A percentile compares a stretch with the other conserved stretches of the same genome.
Conservation (phyloP, 2,888 invertebrate genomes). For the Scaptomyza cyrtandrae region DNA sequence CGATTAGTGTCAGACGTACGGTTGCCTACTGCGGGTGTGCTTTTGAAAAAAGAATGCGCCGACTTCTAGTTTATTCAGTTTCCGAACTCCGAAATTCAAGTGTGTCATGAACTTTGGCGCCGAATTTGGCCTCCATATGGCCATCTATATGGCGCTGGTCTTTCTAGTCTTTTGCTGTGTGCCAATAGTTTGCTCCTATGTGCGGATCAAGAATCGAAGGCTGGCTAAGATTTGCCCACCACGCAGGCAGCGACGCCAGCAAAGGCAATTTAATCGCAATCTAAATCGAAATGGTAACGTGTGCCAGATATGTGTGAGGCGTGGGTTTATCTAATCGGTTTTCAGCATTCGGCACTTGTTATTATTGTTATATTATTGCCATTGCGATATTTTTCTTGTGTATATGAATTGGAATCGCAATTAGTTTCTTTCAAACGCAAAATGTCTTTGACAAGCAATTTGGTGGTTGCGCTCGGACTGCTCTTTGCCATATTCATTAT, state of each 20-base stretch:
- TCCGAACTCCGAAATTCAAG: neutral
- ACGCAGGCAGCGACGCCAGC: slow-evolving; percentile 31
- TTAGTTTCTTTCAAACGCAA: slow-evolving; percentile 41
- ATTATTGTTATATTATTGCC: slow-evolving; percentile 21
- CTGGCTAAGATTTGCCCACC: slow-evolving; percentile 66
- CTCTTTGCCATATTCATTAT: slow-evolving; percentile 52
- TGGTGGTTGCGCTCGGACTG: slow-evolving; percentile 51
- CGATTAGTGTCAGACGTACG: slow-evolving; percentile 45
- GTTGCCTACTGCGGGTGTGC: slow-evolving; percentile 45
- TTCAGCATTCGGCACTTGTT: slow-evolving; percentile 25
- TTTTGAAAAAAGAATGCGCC: slow-evolving; percentile 20
- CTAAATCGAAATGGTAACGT: slow-evolving; percentile 62
- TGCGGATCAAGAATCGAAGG: slow-evolving; percentile 64
- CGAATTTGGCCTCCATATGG: slow-evolving; percentile 47
- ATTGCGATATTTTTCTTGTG: slow-evolving; percentile 2
- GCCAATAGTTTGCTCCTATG: slow-evolving; percentile 70
- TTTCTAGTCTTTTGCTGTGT: slow-evolving; percentile 60
- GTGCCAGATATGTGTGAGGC: slow-evolving; percentile 48
- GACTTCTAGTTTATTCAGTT: neutral
- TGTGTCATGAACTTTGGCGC: slow-evolving; percentile 40
- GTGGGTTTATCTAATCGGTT: slow-evolving; percentile 61
- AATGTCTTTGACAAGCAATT: slow-evolving; percentile 56
- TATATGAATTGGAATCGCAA: slow-evolving; percentile 23
- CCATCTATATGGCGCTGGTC: slow-evolving; percentile 49
- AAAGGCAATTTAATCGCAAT: slow-evolving; percentile 25